A percentile compares a stretch with the other conserved stretches of the same genome.
These are phyloP conservation scores for Phaetusa simplex DNA, from an alignment of 2,113 vertebrate species.

Conservation along the genomic window DNA sequence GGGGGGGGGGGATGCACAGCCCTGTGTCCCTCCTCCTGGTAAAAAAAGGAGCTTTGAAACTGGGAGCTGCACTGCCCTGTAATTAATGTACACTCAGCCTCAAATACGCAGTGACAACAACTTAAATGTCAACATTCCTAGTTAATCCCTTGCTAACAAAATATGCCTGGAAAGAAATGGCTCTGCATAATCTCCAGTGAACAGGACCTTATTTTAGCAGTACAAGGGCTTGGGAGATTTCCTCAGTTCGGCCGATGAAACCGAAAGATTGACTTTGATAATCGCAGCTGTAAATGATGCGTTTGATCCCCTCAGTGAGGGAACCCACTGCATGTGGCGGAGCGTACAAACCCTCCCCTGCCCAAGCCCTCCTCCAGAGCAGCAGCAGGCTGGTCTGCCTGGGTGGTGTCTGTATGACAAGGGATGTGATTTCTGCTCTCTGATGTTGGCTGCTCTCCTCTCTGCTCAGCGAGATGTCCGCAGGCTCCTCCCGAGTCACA, in stretches of 20 bases:
- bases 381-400: slow-evolving; percentile 15
- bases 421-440: slow-evolving; percentile 17
- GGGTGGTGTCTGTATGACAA: background rate
- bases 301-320: slow-evolving; percentile 7
- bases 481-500: background rate
- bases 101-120: slow-evolving; percentile 48
- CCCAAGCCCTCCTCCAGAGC: background rate
- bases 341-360: background rate
- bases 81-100: slow-evolving; percentile 42
- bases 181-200: slow-evolving; percentile 30
- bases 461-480: background rate
- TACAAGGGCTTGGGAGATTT: slow-evolving; percentile 16
- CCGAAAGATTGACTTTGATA: slow-evolving; percentile 35
- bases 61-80: background rate
- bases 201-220: slow-evolving; percentile 48
- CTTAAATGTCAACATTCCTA: slow-evolving; percentile 59
- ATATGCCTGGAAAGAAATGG: slow-evolving; percentile 37
- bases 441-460: background rate
- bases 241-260: background rate
- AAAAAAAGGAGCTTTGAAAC: background rate
- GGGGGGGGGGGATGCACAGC: background rate
- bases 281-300: slow-evolving; percentile 12
- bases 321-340: background rate
- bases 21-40: background rate
- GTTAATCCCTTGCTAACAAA: slow-evolving; percentile 60